Base-by-base conservation (phyloP, 2,113 vertebrate genomes). In the Callopanchax toddi region DNA sequence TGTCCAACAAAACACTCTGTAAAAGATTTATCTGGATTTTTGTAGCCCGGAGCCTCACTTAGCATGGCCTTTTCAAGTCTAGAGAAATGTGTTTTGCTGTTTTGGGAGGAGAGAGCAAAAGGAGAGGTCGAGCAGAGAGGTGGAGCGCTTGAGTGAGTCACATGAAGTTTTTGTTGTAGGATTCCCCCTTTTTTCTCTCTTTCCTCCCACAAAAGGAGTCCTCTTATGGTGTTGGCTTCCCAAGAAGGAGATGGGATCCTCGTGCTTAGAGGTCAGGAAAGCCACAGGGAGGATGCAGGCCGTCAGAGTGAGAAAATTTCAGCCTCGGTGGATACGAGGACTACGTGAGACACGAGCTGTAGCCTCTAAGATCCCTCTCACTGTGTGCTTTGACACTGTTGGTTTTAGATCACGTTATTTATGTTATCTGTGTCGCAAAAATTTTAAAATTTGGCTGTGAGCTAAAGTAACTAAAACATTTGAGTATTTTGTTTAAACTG, bases 201-300 rank as follows among this genome's bases (percentile, higher is more conserved):
- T 34, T 18, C 67, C 77, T 77, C 81, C 83, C 55, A 75, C 54
- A 6, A 65, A 71, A 79, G 80, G 73, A 87, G 73, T 84, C 66
- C 79, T 76, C 70, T 57, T 52, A 66, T 54, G 45, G 55, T 52
- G 75, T 44, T 23, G 54, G 39, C 37, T 42, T 66, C 54, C 77
- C 71, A 56, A 60, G 44, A 79, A 52, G 16, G 40, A 77, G 25
- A 53, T 56, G 72, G 71, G 74, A 88, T 82, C 72, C 63, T 71
- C 64, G 15, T 50, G 40, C 45, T 61, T 21, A 79, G 64, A 81
- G 79, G 68, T 85, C 78, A 86, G 60, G 66, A 74, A 79, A 88
- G 67, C 70, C 67, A 76, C 57, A 61, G 65, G 60, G 49, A 53
- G 56, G 36, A 39, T 23, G 21, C 18, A 22, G 15, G 22, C 40